Conservation (phyloP, 2,113 vertebrate species). For the Carassius auratus region DNA sequence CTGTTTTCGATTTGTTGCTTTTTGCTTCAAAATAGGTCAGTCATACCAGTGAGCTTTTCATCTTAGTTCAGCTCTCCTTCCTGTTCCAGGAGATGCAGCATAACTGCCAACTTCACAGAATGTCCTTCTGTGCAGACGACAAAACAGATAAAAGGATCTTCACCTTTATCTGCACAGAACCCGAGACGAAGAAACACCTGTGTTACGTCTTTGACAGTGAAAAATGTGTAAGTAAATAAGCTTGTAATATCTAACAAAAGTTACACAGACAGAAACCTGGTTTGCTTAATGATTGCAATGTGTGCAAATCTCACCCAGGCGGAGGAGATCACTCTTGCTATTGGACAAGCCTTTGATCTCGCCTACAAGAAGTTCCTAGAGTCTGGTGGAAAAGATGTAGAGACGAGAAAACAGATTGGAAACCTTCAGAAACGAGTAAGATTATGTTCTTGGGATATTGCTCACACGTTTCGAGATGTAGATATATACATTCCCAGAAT, state of each 20-base stretch:
- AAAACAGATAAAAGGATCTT: constrained; percentile 99
- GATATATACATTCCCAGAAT: background rate
- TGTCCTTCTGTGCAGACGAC: constrained; percentile 99
- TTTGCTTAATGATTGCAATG: constrained; percentile 1
- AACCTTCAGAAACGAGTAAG: constrained; percentile 93
- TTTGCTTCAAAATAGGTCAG: constrained; percentile 5
- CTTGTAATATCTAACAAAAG: background rate
- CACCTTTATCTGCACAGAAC: constrained; percentile 99
- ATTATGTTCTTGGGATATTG: background rate
- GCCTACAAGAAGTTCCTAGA: constrained; percentile 99
- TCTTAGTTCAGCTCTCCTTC: background rate
- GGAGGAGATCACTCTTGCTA: constrained; percentile 89
- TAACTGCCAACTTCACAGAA: constrained; percentile 95
- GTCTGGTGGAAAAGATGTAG: constrained; percentile 97
- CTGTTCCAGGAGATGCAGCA: constrained; percentile 88
- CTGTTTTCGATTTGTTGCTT: background rate
- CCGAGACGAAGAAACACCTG: constrained; percentile 94
- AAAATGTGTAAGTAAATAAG: constrained; percentile 90
- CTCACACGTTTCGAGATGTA: background rate
- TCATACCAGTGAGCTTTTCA: constrained; percentile 9
- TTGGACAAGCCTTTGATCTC: constrained; percentile 89
- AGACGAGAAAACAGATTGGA: constrained; percentile 96
- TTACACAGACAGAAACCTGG: no score
- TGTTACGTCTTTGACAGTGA: constrained; percentile 70
- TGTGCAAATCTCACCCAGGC: constrained; percentile 66